Base-by-base conservation (phyloP, 1,140 invertebrate genomes). In the Araneus ventricosus region DNA sequence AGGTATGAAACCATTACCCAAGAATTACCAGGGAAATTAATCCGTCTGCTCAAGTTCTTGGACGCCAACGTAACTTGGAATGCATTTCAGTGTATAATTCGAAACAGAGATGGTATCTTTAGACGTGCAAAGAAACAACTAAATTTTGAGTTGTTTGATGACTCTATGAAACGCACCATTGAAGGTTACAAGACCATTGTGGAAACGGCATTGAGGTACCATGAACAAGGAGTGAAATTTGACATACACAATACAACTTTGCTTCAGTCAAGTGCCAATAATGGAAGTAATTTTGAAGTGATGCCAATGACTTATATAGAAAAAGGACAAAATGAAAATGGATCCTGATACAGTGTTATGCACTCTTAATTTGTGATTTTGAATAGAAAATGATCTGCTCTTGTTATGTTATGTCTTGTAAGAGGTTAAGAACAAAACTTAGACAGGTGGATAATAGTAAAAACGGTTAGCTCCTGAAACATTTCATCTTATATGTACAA, bases 1-100 rank as follows among this genome's bases (percentile, higher is more conserved):
- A 96, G 96, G 95, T 98, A 97, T 94, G 97, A 97, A 93, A 95
- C 97, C 85, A 95, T 98, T 45, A 96, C 97, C 0, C 95, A 95
- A 0, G 96, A 97, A 93, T 96, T 97, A 0, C 96, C 96, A 90
- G 94, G 95, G 8, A 96, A 97, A 30, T 95, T 97, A 80, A 95
- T 95, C 30, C 95, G 95, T 1, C 95, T 97, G 37, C 94, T 97
- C 63, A 95, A 96, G 34, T 97, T 97, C 94, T 94, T 97, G 27
- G 92, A 94, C 85, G 93, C 94, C 41, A 93, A 93, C 24, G 94
- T 95, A 20, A 45, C 93, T 8, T 94, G 94, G 24, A 93, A 82
- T 39, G 94, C 94, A 20, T 94, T 95, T 89, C 92, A 94, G 39
- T 95, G 95, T 82, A 94, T 95, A 63, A 70, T 95, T 10, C 93